phyloP scores from a whole-genome alignment of 2,888 invertebrate species.

The Cerastis rubricosa region DNA sequence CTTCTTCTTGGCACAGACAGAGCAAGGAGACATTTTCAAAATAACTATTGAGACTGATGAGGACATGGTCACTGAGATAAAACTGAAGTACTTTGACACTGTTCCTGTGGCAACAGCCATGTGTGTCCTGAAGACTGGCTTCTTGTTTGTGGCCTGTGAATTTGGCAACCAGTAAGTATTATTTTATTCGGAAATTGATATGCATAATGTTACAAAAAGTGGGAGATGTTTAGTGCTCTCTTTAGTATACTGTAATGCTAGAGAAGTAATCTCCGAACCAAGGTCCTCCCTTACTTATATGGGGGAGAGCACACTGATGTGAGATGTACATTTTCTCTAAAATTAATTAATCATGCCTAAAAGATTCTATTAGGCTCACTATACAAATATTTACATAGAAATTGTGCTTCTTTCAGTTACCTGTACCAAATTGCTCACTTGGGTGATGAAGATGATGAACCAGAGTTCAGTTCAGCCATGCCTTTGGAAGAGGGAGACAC shows the following conservation, averaged over 20 bases:
- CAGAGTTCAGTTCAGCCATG: slow-evolving; percentile 99
- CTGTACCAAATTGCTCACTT: slow-evolving; percentile 99
- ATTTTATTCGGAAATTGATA: slow-evolving; percentile 12
- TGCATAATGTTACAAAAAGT: slow-evolving; percentile 64
- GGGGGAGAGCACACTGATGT: slow-evolving; percentile 92
- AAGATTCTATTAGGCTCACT: not conserved
- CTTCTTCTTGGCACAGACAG: slow-evolving; percentile 99
- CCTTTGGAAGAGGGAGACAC: slow-evolving; percentile 99
- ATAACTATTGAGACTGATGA: slow-evolving; percentile 99
- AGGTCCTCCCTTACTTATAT: slow-evolving; percentile 89
- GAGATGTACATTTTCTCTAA: slow-evolving; percentile 80
- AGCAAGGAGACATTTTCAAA: slow-evolving; percentile 97
- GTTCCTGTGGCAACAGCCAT: slow-evolving; percentile 99
- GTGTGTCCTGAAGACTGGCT: slow-evolving; percentile 99
- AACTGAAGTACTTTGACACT: slow-evolving; percentile 99
- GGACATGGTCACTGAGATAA: slow-evolving; percentile 99
- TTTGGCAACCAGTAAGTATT: slow-evolving; percentile 99
- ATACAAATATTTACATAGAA: not conserved
- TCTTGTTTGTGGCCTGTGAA: slow-evolving; percentile 99
- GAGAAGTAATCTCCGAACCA: slow-evolving; percentile 91
- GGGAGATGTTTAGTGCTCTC: slow-evolving; percentile 76
- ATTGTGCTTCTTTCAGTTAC: slow-evolving; percentile 92
- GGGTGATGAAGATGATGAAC: slow-evolving; percentile 99
- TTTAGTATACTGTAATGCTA: slow-evolving; percentile 80
- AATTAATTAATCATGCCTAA: not conserved